These are phyloP conservation scores for Coelopa pilipes DNA, from an alignment of 2,888 invertebrate species.

Conservation along the genomic window DNA sequence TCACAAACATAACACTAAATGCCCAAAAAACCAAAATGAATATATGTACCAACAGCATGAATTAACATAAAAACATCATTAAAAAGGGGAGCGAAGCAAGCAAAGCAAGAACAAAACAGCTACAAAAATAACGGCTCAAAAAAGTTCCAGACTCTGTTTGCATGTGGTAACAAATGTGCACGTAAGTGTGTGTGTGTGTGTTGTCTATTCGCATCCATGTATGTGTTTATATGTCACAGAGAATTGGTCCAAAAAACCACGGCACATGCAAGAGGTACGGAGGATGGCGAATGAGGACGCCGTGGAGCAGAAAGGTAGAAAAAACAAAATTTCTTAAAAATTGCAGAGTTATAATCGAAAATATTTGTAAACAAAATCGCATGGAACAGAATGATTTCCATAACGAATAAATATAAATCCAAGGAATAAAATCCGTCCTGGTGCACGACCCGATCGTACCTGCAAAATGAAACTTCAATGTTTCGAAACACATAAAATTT, in stretches of 20 bases:
- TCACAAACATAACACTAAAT: too few relatives aligned
- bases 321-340: background rate
- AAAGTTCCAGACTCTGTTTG: constrained; percentile 19
- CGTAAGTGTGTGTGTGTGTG: background rate
- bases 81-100: background rate
- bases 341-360: too few relatives aligned
- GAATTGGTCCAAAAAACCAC: constrained; percentile 1
- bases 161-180: background rate
- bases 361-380: too few relatives aligned
- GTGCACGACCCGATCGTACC: too few relatives aligned
- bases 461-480: too few relatives aligned
- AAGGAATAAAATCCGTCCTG: too few relatives aligned
- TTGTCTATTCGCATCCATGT: background rate
- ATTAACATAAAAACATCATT: constrained; percentile 13
- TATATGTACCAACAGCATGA: too few relatives aligned
- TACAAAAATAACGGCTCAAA: constrained; percentile 38
- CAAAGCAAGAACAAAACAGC: background rate
- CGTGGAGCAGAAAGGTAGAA: background rate
- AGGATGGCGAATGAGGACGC: background rate
- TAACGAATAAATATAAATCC: too few relatives aligned
- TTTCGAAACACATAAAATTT: too few relatives aligned
- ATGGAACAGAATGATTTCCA: too few relatives aligned
- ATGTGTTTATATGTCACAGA: background rate
- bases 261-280: background rate
- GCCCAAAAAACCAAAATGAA: too few relatives aligned